phyloP scores from a whole-genome alignment of 2,113 vertebrate species.

The Eurystomus gularis region DNA sequence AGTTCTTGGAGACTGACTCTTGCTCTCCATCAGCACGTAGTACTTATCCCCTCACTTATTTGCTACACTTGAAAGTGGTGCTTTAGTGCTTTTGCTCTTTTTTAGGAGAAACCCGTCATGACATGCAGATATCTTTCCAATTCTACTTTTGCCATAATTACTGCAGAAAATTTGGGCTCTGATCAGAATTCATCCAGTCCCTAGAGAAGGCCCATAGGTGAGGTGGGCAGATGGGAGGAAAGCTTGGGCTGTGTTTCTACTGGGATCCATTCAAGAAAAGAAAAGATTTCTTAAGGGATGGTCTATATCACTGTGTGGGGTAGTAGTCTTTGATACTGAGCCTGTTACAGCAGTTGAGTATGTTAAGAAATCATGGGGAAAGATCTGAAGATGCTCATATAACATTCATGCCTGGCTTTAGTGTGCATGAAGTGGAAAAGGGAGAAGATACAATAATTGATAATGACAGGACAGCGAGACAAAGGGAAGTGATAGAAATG shows the following conservation, averaged over 20 bases:
- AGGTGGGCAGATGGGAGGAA: not conserved
- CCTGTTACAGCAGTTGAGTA: not conserved
- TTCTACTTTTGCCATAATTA: not conserved
- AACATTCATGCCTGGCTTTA: not conserved
- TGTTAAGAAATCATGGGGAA: not conserved
- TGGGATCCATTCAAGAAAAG: not conserved
- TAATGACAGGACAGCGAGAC: not conserved
- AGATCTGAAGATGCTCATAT: not conserved
- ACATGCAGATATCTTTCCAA: not conserved
- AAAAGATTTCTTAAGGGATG: not conserved
- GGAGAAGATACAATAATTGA: not conserved
- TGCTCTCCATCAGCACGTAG: not conserved
- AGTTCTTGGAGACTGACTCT: not conserved
- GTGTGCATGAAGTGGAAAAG: not conserved
- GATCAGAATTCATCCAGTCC: not conserved
- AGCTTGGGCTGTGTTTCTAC: not conserved
- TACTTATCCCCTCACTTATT: not conserved
- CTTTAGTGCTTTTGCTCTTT: not conserved
- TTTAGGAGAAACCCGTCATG: not conserved
- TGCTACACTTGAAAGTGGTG: not conserved
- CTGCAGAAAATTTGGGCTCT: not conserved
- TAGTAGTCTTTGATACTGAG: not conserved
- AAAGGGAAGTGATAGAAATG: not conserved
- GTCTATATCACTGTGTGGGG: not conserved
- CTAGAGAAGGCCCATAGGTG: not conserved